Base-by-base conservation (phyloP, 37 sponge, comb jelly and placozoan species). In the Chondrilla cf. caribensis region DNA sequence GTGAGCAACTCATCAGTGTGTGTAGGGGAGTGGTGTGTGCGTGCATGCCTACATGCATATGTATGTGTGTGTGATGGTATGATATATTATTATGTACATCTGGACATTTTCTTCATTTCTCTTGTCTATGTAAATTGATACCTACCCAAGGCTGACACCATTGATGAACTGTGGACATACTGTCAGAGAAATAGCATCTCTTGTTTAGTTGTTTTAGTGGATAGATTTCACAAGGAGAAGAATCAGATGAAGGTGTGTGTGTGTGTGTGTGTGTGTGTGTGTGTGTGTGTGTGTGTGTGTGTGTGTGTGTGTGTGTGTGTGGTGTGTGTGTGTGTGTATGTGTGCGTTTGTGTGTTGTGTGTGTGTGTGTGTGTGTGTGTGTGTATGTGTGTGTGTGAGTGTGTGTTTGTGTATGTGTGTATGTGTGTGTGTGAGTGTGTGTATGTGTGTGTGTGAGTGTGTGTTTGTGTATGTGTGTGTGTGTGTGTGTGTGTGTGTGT, bases 131-230 rank as follows among this genome's bases (percentile, higher is more conserved):
- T 36, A 40, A 36, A 72, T 72, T 38, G 58, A 25, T 22, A 44
- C 38, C 59, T 54, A 55, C 25, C 35, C 58, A 73, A 89, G 87
- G 40, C 83, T 39, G 92, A 88, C 81, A 72, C 83, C 22, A 6
- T 92, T 18, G 89, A 84, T 29, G 93, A 92, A 58, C 79, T 89
- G 7, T 88, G 86, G 78, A 80, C 85, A 5, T 86, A 88, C 72
- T 92, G 93, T 42, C 31, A 77, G 37, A 83, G 70, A 28, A 62
- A 70, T n/a, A 54, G 41, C 38, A 88, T 92, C 21, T 80, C 84
- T 25, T 81, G 88, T 33, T 2, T 92, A 4, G 89, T 92, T 32
- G 8, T 92, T 0, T 39, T 88, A 2, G 67, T 38, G 15, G 93
- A 92, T 51, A 77, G 75, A 42, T 81, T 84, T 7, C 80, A 58